phyloP scores from a whole-genome alignment of 2,113 vertebrate genomes.

The Noturus placidus region DNA sequence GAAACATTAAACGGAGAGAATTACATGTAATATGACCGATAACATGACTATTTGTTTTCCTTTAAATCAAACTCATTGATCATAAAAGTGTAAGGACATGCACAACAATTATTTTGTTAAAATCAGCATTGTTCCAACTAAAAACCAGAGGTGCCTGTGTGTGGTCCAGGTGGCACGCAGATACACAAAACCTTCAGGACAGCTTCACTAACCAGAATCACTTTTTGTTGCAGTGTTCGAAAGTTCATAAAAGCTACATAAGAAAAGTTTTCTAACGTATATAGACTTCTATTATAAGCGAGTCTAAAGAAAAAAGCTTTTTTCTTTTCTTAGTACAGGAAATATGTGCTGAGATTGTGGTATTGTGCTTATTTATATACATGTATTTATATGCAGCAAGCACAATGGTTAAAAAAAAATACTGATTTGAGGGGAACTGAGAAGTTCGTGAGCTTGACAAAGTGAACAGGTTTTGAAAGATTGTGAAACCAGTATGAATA shows the following conservation, averaged over 20 bases:
- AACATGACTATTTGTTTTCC: background rate
- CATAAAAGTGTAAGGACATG: background rate
- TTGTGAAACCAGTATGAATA: background rate
- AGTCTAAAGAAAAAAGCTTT: background rate
- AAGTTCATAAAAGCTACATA: background rate
- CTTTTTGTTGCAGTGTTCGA: background rate
- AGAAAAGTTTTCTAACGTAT: background rate
- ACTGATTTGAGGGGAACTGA: background rate
- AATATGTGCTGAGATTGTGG: background rate
- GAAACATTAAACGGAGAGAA: background rate
- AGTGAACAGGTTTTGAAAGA: background rate
- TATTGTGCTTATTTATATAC: background rate
- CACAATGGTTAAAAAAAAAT: background rate
- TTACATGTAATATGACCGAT: no score
- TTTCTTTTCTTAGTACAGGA: background rate
- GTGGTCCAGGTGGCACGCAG: background rate
- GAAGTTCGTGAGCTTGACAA: background rate
- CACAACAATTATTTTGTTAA: background rate
- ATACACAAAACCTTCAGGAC: background rate
- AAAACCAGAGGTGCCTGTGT: background rate
- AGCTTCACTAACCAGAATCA: background rate
- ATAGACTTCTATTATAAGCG: background rate
- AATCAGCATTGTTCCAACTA: background rate
- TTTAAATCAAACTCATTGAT: background rate
- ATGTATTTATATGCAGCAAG: background rate